These are phyloP conservation scores for Drosophila ustulata DNA, from an alignment of 2,888 invertebrate genomes.

Conservation along the genomic window DNA sequence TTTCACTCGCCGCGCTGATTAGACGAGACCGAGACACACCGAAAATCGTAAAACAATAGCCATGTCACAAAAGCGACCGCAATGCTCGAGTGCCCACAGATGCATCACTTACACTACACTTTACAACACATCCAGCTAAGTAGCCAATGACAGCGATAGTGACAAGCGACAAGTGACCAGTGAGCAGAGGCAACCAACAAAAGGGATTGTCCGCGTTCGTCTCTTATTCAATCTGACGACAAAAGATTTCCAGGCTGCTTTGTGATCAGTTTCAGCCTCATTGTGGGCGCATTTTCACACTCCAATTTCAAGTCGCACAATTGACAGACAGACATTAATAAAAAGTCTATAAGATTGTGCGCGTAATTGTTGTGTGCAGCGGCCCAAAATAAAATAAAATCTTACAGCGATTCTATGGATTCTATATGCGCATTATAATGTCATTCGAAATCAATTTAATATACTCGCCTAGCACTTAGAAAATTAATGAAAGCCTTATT, in stretches of 20 bases:
- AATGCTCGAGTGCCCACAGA: conserved; percentile 68
- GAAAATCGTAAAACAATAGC: conserved; percentile 56
- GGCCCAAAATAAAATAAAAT: conserved; percentile 16
- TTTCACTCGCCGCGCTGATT: conserved; percentile 76
- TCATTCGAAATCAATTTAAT: conserved; percentile 49
- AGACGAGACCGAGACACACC: conserved; percentile 49
- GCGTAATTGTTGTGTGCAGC: conserved; percentile 56
- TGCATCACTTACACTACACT: conserved; percentile 34
- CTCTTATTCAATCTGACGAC: conserved; percentile 71
- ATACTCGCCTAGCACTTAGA: conserved; percentile 10
- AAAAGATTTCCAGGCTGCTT: conserved; percentile 65
- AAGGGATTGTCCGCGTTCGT: conserved; percentile 61
- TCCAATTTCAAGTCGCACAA: conserved; percentile 69
- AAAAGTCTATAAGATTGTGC: conserved; percentile 26
- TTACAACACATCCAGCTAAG: conserved; percentile 23
- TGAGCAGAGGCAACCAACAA: conserved; percentile 14
- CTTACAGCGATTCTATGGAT: conserved; percentile 24
- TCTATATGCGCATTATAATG: conserved; percentile 24
- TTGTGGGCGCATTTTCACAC: conserved; percentile 79
- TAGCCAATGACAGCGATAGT: conserved; percentile 15
- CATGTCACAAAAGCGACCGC: conserved; percentile 48
- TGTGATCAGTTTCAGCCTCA: conserved; percentile 45
- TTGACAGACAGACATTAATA: conserved; percentile 35
- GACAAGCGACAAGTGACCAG: conserved; percentile 4
- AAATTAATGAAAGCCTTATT: conserved; percentile 45